A percentile compares a stretch with the other conserved stretches of the same genome.
Conservation (phyloP, 2,113 vertebrate genomes). For the Phalacrocorax aristotelis region DNA sequence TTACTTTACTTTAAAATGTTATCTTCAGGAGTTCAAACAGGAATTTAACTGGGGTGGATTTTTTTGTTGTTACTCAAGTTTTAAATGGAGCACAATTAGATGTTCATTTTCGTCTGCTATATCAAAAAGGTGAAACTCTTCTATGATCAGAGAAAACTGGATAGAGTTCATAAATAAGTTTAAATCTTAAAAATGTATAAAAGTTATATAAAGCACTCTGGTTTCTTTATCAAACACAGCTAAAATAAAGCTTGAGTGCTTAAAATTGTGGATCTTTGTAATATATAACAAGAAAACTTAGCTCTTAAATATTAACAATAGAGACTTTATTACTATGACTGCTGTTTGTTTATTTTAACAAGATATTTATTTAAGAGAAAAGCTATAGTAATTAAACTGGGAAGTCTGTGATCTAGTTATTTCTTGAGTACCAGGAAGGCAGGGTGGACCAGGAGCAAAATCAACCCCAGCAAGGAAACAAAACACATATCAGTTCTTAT, state of each 20-base stretch:
- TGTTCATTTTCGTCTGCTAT: conserved; percentile 82
- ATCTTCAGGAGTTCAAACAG: conserved; percentile 1
- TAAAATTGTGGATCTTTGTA: not conserved
- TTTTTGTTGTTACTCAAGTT: conserved; percentile 64
- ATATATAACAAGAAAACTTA: not conserved
- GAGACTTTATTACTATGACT: not conserved
- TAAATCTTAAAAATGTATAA: conserved; percentile 1
- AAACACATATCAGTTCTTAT: not conserved
- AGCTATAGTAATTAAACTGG: conserved; percentile 11
- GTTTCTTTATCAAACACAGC: conserved; percentile 32
- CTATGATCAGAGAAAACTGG: conserved; percentile 85
- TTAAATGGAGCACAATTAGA: conserved; percentile 85
- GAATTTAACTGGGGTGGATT: not conserved
- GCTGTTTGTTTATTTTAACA: not conserved
- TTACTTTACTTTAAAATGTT: conserved; percentile 13
- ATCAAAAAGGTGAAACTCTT: conserved; percentile 80
- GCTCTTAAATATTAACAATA: conserved; percentile 7
- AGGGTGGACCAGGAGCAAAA: not conserved
- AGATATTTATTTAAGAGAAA: conserved; percentile 25
- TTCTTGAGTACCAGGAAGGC: conserved; percentile 3
- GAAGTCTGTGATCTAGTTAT: conserved; percentile 20
- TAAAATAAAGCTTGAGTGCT: not conserved
- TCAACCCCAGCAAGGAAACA: not conserved
- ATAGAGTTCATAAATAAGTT: conserved; percentile 86
- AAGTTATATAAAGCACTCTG: not conserved